Base-by-base conservation (phyloP, 2,113 vertebrate species). In the Scatophagus argus region DNA sequence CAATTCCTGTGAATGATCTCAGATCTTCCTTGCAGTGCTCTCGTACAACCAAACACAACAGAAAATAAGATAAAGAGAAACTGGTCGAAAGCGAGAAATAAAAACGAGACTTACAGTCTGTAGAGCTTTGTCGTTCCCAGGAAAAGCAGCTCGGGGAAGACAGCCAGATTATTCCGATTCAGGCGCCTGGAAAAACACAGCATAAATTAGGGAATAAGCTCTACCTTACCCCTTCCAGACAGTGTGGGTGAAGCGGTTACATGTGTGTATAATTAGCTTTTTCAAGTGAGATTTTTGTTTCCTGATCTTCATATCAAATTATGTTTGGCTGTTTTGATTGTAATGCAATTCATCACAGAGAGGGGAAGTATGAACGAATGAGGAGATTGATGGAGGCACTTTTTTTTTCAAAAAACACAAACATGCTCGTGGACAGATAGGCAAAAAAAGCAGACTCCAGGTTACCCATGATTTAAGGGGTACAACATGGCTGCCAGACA, bases 131-230 rank as follows among this genome's bases (percentile, higher is more conserved):
- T 93, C 0, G 97, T 98, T 86, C 97, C 97, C 86, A 99, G 95
- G 91, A 99, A 99, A 83, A 99, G 96, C 89, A 99, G 93, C 87
- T 99, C 98, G 21, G 98, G 97, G 92, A 99, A 96, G 82, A 99
- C 95, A 56, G 97, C 97, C 89, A 99, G 96, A 90, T 96, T 98
- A 95, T 99, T 99, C 96, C 97, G 96, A 94, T 99, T 99, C 90
- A 99, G 94, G 83, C 98, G 97, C 94, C 98, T 99, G 95, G 83
- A 85, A 95, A 94, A 90, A 93, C 84, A 93, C 73, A 84, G 75
- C 61, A 86, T 29, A 80, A 70, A 89, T 85, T 68, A 89, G 66
- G 55, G 71, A 85, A 82, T 75, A 77, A 80, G 63, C 49, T 74
- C 55, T 13, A 77, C 51, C 51, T 66, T 44, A 38, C 34, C 74